Percentiles rank a stretch among this genome's conserved stretches.
Evolutionary conservation across 2,888 invertebrate species (phyloP).

Genomic region (Phortica magna): DNA sequence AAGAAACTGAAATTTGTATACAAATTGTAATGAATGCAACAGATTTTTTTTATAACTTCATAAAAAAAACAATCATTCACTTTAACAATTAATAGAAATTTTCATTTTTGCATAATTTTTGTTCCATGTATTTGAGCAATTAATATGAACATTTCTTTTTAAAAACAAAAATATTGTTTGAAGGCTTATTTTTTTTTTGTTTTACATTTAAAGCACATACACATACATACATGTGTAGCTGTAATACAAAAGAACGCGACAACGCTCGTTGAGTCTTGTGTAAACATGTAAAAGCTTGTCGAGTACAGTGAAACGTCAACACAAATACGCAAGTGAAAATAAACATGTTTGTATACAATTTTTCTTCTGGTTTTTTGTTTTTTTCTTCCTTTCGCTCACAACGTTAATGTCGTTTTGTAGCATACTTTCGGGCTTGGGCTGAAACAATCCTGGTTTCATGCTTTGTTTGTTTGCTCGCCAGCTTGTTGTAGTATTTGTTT

Average conservation of each 20-base stretch:
- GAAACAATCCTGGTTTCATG: conserved; percentile 17
- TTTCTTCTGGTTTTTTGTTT: conserved; percentile 24
- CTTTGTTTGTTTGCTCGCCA: conserved; percentile 19
- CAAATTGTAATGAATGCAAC: too few relatives aligned
- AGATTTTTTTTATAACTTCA: too few relatives aligned
- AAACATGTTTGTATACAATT: conserved; percentile 24
- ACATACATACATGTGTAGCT: conserved; percentile 31
- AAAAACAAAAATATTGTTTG: too few relatives aligned
- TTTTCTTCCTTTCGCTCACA: conserved; percentile 6
- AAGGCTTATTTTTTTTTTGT: too few relatives aligned
- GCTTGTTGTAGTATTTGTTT: conserved; percentile 55
- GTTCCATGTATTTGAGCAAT: too few relatives aligned
- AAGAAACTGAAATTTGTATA: too few relatives aligned
- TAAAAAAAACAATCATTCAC: too few relatives aligned
- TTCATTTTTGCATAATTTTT: too few relatives aligned
- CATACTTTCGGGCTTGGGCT: conserved; percentile 58
- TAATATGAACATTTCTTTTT: too few relatives aligned
- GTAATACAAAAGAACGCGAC: not conserved
- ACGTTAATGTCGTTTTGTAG: conserved; percentile 42
- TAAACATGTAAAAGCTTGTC: conserved; percentile 20
- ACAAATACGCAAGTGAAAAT: conserved; percentile 23
- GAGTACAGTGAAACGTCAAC: conserved; percentile 34
- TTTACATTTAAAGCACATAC: conserved; percentile 25
- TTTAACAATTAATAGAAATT: too few relatives aligned
- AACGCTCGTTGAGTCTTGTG: not conserved